These are phyloP conservation scores for Isurus oxyrinchus DNA, from an alignment of 2,113 vertebrate genomes.

Conservation along the genomic window DNA sequence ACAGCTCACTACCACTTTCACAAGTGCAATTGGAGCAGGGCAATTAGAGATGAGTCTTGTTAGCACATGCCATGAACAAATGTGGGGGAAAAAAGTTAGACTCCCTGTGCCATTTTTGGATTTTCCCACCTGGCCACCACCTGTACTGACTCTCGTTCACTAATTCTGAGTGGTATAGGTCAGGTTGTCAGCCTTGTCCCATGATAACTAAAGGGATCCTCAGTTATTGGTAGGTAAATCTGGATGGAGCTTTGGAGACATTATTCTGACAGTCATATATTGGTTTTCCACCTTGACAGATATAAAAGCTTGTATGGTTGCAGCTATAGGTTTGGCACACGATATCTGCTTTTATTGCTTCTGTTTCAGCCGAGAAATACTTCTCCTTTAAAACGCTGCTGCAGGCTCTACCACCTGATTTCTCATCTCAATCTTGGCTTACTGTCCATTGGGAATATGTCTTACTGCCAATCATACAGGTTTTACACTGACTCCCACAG, in stretches of 20 bases:
- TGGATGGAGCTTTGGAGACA: not conserved
- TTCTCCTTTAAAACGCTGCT: not conserved
- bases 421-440: not conserved
- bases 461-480: not conserved
- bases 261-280: not conserved
- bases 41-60: too few relatives aligned
- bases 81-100: not conserved
- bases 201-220: not conserved
- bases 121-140: not conserved
- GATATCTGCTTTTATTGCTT: not conserved
- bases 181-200: not conserved
- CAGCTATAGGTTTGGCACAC: not conserved
- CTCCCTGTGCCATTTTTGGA: not conserved
- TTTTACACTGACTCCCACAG: not conserved
- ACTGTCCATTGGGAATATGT: not conserved
- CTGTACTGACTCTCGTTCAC: not conserved
- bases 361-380: not conserved
- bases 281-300: not conserved
- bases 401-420: not conserved
- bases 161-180: not conserved
- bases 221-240: not conserved
- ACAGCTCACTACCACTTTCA: too few relatives aligned
- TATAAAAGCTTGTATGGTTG: not conserved
- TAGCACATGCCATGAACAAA: too few relatives aligned
- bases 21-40: too few relatives aligned